Conservation (phyloP, 1,140 invertebrate genomes). For the Matsumurasca onukii region DNA sequence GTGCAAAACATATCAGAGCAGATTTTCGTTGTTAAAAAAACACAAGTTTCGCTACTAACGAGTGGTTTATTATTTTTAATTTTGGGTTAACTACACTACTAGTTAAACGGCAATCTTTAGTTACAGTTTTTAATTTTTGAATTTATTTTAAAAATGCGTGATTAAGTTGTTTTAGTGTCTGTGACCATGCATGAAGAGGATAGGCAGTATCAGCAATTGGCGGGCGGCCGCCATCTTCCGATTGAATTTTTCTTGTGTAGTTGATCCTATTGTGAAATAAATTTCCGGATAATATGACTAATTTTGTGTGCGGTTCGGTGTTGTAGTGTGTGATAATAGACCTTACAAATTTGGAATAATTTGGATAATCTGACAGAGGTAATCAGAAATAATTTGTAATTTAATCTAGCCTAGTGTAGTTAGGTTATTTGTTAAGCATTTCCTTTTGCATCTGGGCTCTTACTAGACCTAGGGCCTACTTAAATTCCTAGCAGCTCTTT, state of each 20-base stretch:
- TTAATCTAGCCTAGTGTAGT: no score
- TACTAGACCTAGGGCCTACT: not conserved
- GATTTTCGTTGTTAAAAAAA: constrained; percentile 25
- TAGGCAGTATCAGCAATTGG: constrained; percentile 31
- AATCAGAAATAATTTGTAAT: no score
- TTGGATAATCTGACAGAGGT: constrained; percentile 18
- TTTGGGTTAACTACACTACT: no score
- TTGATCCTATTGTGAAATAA: constrained; percentile 15
- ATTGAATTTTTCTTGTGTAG: constrained; percentile 35
- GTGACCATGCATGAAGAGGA: constrained; percentile 34
- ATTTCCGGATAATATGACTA: constrained; percentile 17
- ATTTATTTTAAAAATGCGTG: constrained; percentile 5
- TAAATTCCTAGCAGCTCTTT: no score
- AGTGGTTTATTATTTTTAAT: no score
- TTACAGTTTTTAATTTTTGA: not conserved
- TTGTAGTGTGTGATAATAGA: constrained; percentile 24
- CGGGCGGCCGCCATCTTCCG: constrained; percentile 35
- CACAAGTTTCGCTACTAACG: constrained; percentile 22
- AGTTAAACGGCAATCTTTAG: no score
- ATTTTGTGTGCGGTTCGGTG: constrained; percentile 6
- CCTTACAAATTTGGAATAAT: constrained; percentile 17
- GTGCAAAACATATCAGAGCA: constrained; percentile 34
- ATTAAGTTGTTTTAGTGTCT: constrained; percentile 16
- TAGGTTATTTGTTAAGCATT: no score
- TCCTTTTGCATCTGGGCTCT: no score